Evolutionary conservation across 2,888 invertebrate genomes (phyloP).

Genomic region (Xylota segnis): DNA sequence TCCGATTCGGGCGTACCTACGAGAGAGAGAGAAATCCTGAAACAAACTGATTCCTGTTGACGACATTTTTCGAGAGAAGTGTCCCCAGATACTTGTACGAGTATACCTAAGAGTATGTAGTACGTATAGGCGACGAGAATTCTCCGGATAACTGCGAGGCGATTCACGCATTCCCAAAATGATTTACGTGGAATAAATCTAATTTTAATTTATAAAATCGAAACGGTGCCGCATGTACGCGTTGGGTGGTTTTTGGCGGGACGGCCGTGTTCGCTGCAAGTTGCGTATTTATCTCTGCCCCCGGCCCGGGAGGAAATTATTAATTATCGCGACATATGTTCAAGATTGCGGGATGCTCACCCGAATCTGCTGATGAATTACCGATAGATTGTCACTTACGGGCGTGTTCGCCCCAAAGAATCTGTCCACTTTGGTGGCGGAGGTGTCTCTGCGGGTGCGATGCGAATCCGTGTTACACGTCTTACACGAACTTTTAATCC

Average conservation of each 20-base stretch:
- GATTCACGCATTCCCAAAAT: conserved; percentile 78
- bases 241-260: conserved; percentile 77
- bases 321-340: conserved; percentile 77
- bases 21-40: conserved; percentile 41
- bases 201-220: conserved; percentile 82
- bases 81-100: conserved; percentile 5
- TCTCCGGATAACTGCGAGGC: conserved; percentile 54
- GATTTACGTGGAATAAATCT: conserved; percentile 83
- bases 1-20: conserved; percentile 63
- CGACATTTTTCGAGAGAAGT: conserved; percentile 66
- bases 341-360: conserved; percentile 63
- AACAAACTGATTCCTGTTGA: conserved; percentile 76
- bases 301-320: conserved; percentile 74
- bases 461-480: conserved; percentile 41
- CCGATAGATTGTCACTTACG: conserved; percentile 76
- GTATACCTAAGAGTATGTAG: too few species aligned
- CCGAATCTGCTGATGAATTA: conserved; percentile 73
- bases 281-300: conserved; percentile 69
- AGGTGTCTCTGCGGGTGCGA: conserved; percentile 37
- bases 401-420: conserved; percentile 53
- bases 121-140: conserved; percentile 27
- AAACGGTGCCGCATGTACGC: conserved; percentile 78
- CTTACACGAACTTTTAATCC: conserved; percentile 66
- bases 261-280: conserved; percentile 65
- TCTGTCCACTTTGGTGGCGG: conserved; percentile 48